A percentile compares a stretch with the other conserved stretches of the same genome.
These are phyloP conservation scores for Leptinotarsa defecta DNA, from an alignment of 1,140 invertebrate species.

Conservation along the genomic window DNA sequence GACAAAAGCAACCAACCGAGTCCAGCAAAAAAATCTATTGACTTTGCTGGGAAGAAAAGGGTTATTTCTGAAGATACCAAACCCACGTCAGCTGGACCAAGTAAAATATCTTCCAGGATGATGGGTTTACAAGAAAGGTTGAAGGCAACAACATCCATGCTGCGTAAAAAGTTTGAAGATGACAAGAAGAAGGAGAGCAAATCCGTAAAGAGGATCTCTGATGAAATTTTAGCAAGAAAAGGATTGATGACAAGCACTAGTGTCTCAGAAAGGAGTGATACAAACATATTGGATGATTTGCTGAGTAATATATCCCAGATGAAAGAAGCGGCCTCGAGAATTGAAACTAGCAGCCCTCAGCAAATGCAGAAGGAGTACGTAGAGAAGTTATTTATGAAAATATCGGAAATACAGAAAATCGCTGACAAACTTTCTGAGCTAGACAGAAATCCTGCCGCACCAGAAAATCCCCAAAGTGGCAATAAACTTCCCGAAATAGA, in stretches of 20 bases:
- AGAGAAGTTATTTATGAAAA: slow-evolving; percentile 10
- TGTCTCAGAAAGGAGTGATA: neutral
- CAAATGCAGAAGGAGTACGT: slow-evolving; percentile 11
- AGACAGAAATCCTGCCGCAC: neutral
- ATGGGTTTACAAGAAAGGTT: slow-evolving; percentile 17
- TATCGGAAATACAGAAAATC: slow-evolving; percentile 18
- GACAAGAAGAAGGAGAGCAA: slow-evolving; percentile 9
- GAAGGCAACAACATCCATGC: slow-evolving; percentile 21
- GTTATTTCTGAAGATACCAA: neutral
- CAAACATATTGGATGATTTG: slow-evolving; percentile 20
- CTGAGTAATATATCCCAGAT: slow-evolving; percentile 24
- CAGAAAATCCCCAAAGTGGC: neutral
- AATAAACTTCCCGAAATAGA: neutral
- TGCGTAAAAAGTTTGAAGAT: neutral
- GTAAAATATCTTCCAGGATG: slow-evolving; percentile 16
- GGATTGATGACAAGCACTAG: neutral
- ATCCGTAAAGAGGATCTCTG: neutral
- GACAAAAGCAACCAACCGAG: neutral
- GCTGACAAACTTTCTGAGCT: slow-evolving; percentile 6
- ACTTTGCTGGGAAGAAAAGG: neutral
- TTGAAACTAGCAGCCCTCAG: neutral
- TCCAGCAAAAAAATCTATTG: neutral
- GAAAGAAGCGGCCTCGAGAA: neutral
- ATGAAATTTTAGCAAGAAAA: slow-evolving; percentile 14
- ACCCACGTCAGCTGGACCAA: too few relatives aligned